These are phyloP conservation scores for Drosophila mimetica DNA, from an alignment of 2,888 invertebrate genomes.

Conservation along the genomic window DNA sequence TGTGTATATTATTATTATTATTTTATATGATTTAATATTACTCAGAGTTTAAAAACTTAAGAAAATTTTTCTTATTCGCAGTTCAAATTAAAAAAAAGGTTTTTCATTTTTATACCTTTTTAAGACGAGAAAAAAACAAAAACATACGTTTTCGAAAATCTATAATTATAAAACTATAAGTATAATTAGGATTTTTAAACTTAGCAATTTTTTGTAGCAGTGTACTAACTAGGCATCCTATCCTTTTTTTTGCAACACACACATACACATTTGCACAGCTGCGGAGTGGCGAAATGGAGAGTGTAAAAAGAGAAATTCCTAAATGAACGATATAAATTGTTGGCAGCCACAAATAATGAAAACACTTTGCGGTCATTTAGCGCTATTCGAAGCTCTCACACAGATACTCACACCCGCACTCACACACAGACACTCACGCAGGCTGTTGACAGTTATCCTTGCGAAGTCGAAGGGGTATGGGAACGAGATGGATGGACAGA, in stretches of 20 bases:
- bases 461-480: constrained; percentile 7
- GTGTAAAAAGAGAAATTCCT: constrained; percentile 76
- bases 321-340: constrained; percentile 83
- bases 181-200: no score
- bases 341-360: constrained; percentile 80
- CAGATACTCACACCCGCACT: constrained; percentile 36
- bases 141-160: no score
- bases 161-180: no score
- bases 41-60: no score
- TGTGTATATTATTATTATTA: no score
- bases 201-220: constrained; percentile 1
- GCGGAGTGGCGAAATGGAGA: constrained; percentile 14
- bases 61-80: no score
- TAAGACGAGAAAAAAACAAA: no score
- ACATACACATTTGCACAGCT: constrained; percentile 2
- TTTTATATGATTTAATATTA: no score
- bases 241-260: constrained; percentile 27
- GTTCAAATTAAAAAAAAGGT: no score
- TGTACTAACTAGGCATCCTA: constrained; percentile 34
- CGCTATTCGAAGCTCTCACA: constrained; percentile 68
- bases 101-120: no score
- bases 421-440: constrained; percentile 36
- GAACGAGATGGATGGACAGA: constrained; percentile 38
- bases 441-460: constrained; percentile 64
- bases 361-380: constrained; percentile 79